A percentile compares a stretch with the other conserved stretches of the same genome.
Evolutionary conservation across 2,888 invertebrate species (phyloP).

Genomic region (Stenodera caucasica): DNA sequence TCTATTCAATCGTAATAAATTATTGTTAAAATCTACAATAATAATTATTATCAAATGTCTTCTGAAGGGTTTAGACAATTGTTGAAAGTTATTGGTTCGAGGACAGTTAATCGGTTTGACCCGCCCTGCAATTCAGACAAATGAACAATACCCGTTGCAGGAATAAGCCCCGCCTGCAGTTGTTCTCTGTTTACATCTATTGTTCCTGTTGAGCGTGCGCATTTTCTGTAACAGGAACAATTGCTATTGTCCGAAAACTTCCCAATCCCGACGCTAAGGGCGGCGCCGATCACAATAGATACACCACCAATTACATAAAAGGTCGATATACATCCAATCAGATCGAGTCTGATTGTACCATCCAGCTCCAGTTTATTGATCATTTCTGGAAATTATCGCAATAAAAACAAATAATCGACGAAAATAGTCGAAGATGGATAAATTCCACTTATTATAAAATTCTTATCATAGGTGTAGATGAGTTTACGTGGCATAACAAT

Average conservation of each 20-base stretch:
- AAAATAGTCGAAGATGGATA: no score
- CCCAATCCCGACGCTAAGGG: slow-evolving; percentile 53
- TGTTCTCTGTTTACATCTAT: slow-evolving; percentile 51
- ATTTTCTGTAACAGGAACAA: slow-evolving; percentile 49
- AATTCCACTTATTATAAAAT: no score
- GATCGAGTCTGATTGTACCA: no score
- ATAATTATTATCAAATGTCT: slow-evolving; percentile 4
- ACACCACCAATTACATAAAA: slow-evolving; percentile 13
- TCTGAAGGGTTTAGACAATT: slow-evolving; percentile 5
- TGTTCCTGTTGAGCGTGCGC: slow-evolving; percentile 55
- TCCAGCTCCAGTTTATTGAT: no score
- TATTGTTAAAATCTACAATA: no score
- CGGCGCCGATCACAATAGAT: slow-evolving; percentile 42
- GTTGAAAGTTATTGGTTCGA: slow-evolving; percentile 41
- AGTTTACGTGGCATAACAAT: no score
- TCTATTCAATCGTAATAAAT: not conserved
- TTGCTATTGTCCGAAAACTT: slow-evolving; percentile 53
- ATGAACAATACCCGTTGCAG: slow-evolving; percentile 55
- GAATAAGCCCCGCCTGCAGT: slow-evolving; percentile 52
- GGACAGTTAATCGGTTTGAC: slow-evolving; percentile 35
- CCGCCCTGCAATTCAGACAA: slow-evolving; percentile 51
- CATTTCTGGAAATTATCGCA: no score
- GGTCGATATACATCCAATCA: not conserved
- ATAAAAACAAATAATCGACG: no score
- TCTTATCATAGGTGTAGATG: no score